Conservation (phyloP, 2,113 vertebrate species). For the Malurus cyaneus region DNA sequence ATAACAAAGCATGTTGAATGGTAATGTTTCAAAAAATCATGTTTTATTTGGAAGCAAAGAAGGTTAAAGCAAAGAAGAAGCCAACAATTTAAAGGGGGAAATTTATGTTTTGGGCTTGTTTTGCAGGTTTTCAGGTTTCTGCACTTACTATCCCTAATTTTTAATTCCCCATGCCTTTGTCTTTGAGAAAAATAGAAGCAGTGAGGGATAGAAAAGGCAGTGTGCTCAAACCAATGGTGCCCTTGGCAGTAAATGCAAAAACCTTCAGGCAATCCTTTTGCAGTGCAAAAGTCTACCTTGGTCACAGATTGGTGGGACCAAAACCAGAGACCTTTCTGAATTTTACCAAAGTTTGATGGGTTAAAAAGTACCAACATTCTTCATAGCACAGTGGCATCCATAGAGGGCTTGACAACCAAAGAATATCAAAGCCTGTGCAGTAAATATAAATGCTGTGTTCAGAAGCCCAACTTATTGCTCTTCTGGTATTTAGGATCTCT, state of each 20-base stretch:
- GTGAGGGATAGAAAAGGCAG: not conserved
- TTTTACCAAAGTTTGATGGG: not conserved
- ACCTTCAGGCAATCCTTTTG: not conserved
- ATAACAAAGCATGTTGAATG: not conserved
- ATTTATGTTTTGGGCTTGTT: not conserved
- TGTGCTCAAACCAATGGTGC: not conserved
- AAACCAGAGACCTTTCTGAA: not conserved
- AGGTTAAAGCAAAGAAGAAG: not conserved
- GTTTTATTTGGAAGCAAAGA: not conserved
- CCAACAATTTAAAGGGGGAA: not conserved
- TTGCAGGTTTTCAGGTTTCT: not conserved
- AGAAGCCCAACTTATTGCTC: not conserved
- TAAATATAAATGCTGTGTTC: not conserved
- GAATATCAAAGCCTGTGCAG: not conserved
- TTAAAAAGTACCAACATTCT: not conserved
- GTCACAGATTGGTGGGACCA: not conserved
- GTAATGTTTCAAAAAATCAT: not conserved
- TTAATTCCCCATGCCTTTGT: not conserved
- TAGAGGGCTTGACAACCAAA: not conserved
- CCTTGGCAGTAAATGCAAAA: not conserved
- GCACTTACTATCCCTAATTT: not conserved
- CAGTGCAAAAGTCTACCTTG: not conserved
- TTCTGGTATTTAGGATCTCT: constrained; percentile 1
- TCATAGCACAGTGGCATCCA: not conserved
- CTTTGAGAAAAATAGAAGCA: not conserved